Evolutionary conservation across 2,113 vertebrate genomes (phyloP).

Genomic region (Myiopsitta monachus): DNA sequence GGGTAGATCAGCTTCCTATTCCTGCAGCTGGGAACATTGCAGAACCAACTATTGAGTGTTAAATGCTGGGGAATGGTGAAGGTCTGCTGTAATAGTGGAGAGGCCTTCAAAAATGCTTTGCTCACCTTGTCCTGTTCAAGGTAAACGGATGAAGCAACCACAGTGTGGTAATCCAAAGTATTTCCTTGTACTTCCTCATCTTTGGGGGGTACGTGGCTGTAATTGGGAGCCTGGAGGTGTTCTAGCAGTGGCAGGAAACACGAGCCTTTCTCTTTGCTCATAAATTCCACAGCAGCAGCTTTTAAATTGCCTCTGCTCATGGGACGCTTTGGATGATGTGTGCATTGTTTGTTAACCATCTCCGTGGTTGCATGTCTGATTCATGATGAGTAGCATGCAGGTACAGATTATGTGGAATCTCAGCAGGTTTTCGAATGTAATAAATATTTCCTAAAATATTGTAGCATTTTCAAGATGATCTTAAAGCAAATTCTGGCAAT

Average conservation of each 20-base stretch:
- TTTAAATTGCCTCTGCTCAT: constrained; percentile 10
- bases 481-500: constrained; percentile 60
- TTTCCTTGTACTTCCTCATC: background rate
- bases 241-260: background rate
- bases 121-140: background rate
- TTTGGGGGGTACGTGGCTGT: background rate
- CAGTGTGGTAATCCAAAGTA: background rate
- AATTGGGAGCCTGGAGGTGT: background rate
- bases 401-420: constrained; percentile 28
- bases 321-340: background rate
- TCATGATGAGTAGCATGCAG: constrained; percentile 4
- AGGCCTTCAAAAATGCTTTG: background rate
- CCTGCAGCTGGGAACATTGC: background rate
- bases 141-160: background rate
- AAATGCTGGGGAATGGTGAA: background rate
- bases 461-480: constrained; percentile 44
- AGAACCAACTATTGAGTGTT: background rate
- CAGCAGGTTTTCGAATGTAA: constrained; percentile 36
- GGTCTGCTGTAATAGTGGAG: background rate
- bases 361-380: constrained; percentile 5
- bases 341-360: constrained; percentile 4
- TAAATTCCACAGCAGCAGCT: background rate
- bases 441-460: constrained; percentile 46
- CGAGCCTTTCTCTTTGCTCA: background rate
- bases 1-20: background rate